Percentiles rank a stretch among this genome's conserved stretches.
These are phyloP conservation scores for Trissolcus basalis DNA, from an alignment of 1,140 invertebrate genomes.

Conservation along the genomic window DNA sequence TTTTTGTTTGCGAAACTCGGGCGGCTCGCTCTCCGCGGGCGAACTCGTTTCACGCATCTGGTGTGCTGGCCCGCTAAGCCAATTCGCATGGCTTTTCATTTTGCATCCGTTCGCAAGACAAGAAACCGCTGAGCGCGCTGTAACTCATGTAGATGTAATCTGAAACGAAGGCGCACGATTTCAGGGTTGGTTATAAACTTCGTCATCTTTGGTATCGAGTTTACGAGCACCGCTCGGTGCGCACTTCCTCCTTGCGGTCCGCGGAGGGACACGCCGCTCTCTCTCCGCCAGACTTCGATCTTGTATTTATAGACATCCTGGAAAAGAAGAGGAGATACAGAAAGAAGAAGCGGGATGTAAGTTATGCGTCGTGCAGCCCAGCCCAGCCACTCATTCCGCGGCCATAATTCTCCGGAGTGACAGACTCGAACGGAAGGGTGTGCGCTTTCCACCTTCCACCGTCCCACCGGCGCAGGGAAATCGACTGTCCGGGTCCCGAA, in stretches of 20 bases:
- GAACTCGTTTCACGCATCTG: slow-evolving; percentile 58
- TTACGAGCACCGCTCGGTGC: slow-evolving; percentile 56
- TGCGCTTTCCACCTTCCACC: slow-evolving; percentile 44
- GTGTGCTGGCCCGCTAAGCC: slow-evolving; percentile 11
- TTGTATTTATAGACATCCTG: slow-evolving; percentile 69
- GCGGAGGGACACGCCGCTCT: slow-evolving; percentile 24
- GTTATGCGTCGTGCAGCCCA: slow-evolving; percentile 67
- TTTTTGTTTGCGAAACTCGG: slow-evolving; percentile 12
- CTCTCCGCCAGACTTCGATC: slow-evolving; percentile 58
- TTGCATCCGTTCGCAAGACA: slow-evolving; percentile 41
- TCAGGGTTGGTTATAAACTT: slow-evolving; percentile 51
- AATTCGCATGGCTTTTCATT: slow-evolving; percentile 47
- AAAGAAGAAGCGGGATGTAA: slow-evolving; percentile 62
- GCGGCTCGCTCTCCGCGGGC: slow-evolving; percentile 17
- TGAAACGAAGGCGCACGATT: slow-evolving; percentile 45
- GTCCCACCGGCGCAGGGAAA: slow-evolving; percentile 56
- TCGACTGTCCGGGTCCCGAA: slow-evolving; percentile 58
- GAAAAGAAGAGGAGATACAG: slow-evolving; percentile 55
- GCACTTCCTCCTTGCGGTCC: slow-evolving; percentile 33
- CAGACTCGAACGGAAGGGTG: slow-evolving; percentile 65
- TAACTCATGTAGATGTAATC: slow-evolving; percentile 59
- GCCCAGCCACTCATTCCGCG: slow-evolving; percentile 66
- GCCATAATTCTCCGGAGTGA: slow-evolving; percentile 66
- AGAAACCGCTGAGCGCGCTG: slow-evolving; percentile 36
- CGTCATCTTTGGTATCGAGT: slow-evolving; percentile 49